Evolutionary conservation across 2,797 vertebrate genomes (phyloP).

Genomic region (Carcharodon carcharias): DNA sequence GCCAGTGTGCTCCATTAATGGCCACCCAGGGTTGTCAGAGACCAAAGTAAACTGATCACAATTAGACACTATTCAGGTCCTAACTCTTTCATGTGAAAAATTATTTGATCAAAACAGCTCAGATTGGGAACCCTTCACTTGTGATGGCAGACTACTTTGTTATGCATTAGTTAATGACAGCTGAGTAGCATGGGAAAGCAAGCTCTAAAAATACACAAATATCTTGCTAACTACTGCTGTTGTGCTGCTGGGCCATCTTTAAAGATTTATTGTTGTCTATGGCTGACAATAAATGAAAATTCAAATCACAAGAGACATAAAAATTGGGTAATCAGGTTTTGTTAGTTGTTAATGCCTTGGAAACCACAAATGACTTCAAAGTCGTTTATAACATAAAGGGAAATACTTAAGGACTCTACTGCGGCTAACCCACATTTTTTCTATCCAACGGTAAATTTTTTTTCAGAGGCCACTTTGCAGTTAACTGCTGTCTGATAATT

Average conservation of each 20-base stretch:
- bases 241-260: conserved; percentile 20
- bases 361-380: conserved; percentile 27
- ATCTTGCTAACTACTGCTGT: conserved; percentile 26
- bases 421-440: conserved; percentile 17
- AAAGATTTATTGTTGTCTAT: conserved; percentile 20
- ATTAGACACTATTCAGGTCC: conserved; percentile 35
- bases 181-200: conserved; percentile 37
- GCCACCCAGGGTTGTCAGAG: conserved; percentile 34
- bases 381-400: conserved; percentile 18
- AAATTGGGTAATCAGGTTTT: conserved; percentile 33
- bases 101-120: conserved; percentile 37
- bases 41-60: conserved; percentile 36
- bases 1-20: conserved; percentile 33
- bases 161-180: conserved; percentile 34
- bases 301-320: conserved; percentile 29
- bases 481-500: conserved; percentile 8
- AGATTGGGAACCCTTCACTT: conserved; percentile 13
- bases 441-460: not conserved
- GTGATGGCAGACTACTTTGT: conserved; percentile 35
- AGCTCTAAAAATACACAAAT: conserved; percentile 10
- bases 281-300: conserved; percentile 31
- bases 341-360: conserved; percentile 21
- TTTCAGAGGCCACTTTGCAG: conserved; percentile 3
- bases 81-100: conserved; percentile 37
- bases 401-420: not conserved